These are phyloP conservation scores for Mus minutoides DNA, from an alignment of 2,797 vertebrate genomes.

Conservation along the genomic window DNA sequence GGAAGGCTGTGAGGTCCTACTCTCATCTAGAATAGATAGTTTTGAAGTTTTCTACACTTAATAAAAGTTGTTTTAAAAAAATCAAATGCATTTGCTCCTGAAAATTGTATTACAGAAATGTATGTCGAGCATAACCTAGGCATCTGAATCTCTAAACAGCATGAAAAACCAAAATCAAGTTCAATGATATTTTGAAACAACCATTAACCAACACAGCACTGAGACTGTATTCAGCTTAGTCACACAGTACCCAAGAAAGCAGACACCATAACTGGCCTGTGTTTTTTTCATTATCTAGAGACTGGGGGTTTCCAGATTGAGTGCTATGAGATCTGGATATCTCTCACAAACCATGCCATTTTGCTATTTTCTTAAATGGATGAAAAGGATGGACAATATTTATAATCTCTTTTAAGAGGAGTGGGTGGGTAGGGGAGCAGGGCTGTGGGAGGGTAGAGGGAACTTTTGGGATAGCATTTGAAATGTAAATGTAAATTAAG, in stretches of 20 bases:
- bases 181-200: too few species aligned
- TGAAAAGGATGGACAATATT: fast-evolving
- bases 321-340: neutral
- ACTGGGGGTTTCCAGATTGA: neutral
- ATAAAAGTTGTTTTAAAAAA: neutral
- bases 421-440: too few species aligned
- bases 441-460: too few species aligned
- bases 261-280: too few species aligned
- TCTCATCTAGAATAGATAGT: neutral
- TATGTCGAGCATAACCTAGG: neutral
- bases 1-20: neutral
- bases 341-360: fast-evolving
- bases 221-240: neutral
- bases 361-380: neutral
- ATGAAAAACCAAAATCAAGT: neutral
- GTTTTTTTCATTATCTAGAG: neutral
- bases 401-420: neutral
- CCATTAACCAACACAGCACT: neutral
- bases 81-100: neutral
- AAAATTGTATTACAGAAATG: neutral
- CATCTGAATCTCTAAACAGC: too few species aligned
- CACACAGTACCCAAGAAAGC: neutral
- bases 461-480: too few species aligned
- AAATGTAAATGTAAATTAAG: too few species aligned
- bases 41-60: neutral